A percentile compares a stretch with the other conserved stretches of the same genome.
phyloP scores from a whole-genome alignment of 2,113 vertebrate species.

The Zosterops borbonicus region DNA sequence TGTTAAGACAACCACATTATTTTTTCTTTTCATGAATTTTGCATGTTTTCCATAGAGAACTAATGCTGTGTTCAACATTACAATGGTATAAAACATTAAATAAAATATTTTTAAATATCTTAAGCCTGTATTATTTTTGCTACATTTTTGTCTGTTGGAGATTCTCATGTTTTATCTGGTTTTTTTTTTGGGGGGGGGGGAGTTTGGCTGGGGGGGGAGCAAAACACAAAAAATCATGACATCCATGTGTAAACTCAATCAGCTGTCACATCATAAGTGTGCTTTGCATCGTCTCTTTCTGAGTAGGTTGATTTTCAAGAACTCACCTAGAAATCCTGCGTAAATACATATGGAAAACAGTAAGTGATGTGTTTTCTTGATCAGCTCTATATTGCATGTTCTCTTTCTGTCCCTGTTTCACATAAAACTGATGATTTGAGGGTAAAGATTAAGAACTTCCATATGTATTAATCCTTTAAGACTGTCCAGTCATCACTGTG shows the following conservation, averaged over 20 bases:
- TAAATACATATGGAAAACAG: neutral
- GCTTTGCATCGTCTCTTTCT: slow-evolving; percentile 18
- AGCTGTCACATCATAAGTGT: neutral
- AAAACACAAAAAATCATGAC: slow-evolving; percentile 22
- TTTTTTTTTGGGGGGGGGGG: neutral
- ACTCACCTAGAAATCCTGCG: neutral
- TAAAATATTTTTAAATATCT: neutral
- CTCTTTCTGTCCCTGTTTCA: slow-evolving; percentile 57
- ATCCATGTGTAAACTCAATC: neutral
- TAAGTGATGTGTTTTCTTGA: neutral
- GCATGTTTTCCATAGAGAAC: neutral
- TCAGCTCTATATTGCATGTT: neutral
- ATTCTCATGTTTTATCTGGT: neutral
- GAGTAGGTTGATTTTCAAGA: neutral
- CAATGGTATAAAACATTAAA: neutral
- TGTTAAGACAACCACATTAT: neutral
- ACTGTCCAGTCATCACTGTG: slow-evolving; percentile 25
- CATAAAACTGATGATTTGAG: slow-evolving; percentile 40
- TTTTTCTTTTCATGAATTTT: slow-evolving; percentile 43
- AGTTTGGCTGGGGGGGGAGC: rapidly evolving
- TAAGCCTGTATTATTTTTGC: neutral
- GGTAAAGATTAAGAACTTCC: slow-evolving; percentile 21
- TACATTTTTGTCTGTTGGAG: neutral
- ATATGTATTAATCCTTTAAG: slow-evolving; percentile 28
- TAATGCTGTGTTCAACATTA: neutral